Evolutionary conservation across 1,140 invertebrate species (phyloP), one percentile per base, ranked within the genome.

Genomic region (Zaprionus camerounensis): DNA sequence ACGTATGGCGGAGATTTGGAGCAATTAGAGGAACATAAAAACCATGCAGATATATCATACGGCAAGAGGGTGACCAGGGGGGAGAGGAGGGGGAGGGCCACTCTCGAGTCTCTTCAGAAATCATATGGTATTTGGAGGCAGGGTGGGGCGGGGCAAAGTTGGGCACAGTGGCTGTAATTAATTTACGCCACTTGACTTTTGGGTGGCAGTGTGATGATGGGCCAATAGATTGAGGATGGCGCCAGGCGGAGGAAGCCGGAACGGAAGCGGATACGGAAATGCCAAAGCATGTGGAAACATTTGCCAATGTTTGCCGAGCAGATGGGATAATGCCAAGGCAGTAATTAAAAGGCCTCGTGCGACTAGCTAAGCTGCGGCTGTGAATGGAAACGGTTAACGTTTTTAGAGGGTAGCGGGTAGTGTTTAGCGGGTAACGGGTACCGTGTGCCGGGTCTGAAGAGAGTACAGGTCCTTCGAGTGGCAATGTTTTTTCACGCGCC

Each of bases 121-220:
- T 38, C 20, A 41, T 56, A 44, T 62, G 11, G 38, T 28, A 17
- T 44, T 24, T 20, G 17, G 28, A 15, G 13, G n/a, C 20, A 36
- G 15, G 12, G 26, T 31, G n/a, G 24, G 53, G 26, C 12, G 26
- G 17, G 31, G 31, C 5, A 36, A n/a, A 13, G 44, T 67, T 56
- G 64, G 44, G 49, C 46, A 51, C 61, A 73, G 70, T 64, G 56
- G 78, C 82, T 79, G 82, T 85, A 85, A 85, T 85, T 85, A 85
- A 85, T 85, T 85, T 85, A 85, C 82, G 82, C 82, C 71, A 76
- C 82, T 85, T 85, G 82, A 85, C 78, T 86, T 85, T 79, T 82
- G 71, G 79, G 57, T 44, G 61, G 57, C 56, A 68, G 59, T 57
- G 58, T 24, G 61, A 73, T 62, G 34, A 73, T 62, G 34, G 24